phyloP scores from a whole-genome alignment of 2,888 invertebrate genomes.

The Syrphus vitripennis region DNA sequence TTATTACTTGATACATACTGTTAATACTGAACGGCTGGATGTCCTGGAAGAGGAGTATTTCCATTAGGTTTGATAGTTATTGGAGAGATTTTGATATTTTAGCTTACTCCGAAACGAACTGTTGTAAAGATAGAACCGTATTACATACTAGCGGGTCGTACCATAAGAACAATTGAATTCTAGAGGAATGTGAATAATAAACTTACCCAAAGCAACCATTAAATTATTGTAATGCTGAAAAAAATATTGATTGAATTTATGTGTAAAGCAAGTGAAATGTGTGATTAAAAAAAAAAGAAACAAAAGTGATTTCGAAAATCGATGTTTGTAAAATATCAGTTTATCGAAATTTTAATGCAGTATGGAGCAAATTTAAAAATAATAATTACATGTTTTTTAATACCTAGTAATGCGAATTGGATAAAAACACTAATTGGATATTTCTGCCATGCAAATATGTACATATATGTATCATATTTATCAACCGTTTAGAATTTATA shows the following conservation, averaged over 20 bases:
- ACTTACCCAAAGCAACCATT: not conserved
- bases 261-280: not conserved
- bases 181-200: not conserved
- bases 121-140: constrained; percentile 23
- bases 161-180: not conserved
- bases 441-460: too few species aligned
- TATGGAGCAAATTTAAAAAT: not conserved
- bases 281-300: too few species aligned
- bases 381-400: not conserved
- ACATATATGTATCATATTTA: too few species aligned
- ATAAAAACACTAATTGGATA: not conserved
- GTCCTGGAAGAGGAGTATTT: constrained; percentile 13
- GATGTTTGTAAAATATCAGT: not conserved
- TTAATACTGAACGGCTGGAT: not conserved
- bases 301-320: not conserved
- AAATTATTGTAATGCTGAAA: not conserved
- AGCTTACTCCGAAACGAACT: constrained; percentile 40
- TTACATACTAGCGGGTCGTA: not conserved
- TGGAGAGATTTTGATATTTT: constrained; percentile 1
- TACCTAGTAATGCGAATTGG: too few species aligned
- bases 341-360: not conserved
- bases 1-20: too few species aligned
- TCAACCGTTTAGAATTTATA: too few species aligned
- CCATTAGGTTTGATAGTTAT: not conserved
- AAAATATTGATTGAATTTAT: constrained; percentile 5